Evolutionary conservation across 1,140 invertebrate genomes (phyloP), one percentile per base, ranked within the genome.

Genomic region (Bombus pyrosoma): DNA sequence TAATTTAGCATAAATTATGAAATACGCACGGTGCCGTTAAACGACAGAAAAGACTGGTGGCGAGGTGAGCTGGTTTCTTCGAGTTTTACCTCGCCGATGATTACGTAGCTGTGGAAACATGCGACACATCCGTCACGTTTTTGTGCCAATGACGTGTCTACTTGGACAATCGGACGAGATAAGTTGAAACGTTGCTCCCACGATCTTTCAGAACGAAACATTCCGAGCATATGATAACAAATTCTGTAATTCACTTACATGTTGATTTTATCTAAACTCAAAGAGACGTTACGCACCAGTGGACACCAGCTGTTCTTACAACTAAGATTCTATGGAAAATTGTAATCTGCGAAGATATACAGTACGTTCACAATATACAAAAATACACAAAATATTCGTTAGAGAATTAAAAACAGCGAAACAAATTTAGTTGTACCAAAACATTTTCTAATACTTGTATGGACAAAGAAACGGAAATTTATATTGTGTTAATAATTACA

Each of bases 1-100:
- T 12, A 25, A 34, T 82, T 73, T 82, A 74, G 22, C 53, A 82
- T 74, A 74, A 82, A 82, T 74, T 82, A 82, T 0, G 12, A 28
- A 4, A 39, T 47, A 73, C 57, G 13, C 75, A 62, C 39, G 53
- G 3, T 41, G 71, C 71, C 39, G 39, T 74, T 82, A 59, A 78
- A 6, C 43, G 57, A 12, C 1, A 37, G 34, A 39, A 73, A 15
- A 6, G 1, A 13, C 10, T 2, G 15, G 1, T 6, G 28, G 8
- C 12, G 28, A 34, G 32, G 28, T 28, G 6, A 69, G 34, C 18
- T 47, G 1, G 8, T 62, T 39, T 28, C 8, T 39, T n/a, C 3
- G 18, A 18, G 18, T 64, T 41, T 62, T 41, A 78, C 75, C 57
- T 78, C 37, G 25, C 34, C 25, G 39, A 77, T 13, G 75, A 43